Evolutionary conservation across 2,888 invertebrate genomes (phyloP), one percentile per base, ranked within the genome.

Genomic region (Scaptomyza caliginosa): DNA sequence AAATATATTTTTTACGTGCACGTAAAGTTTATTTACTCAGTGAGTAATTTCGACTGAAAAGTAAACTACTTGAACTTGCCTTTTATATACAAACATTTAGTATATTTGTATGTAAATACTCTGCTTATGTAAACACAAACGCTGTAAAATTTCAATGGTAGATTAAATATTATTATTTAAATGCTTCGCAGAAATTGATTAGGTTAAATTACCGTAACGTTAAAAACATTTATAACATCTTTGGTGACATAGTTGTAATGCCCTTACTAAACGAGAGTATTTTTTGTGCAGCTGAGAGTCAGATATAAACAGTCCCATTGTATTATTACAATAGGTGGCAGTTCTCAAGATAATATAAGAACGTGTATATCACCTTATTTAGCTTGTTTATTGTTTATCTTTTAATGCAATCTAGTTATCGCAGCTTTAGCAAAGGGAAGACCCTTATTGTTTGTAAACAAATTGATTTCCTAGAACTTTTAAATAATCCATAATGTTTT

Each of bases 361-460:
- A n/a, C 7, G 13, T 34, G 8, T 26, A 3, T 8, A 16, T 8
- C 34, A 34, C 13, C 1, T 16, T 7, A 34, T 8, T 34, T 8
- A 7, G 5, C 7, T 16, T 16, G 16, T 34, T 16, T 16, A 16
- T 34, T 34, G 16, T 34, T 34, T 16, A 34, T 7, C 16, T 34
- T 34, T 34, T 30, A 26, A 30, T 30, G 11, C 3, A 26, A 17
- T 28, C 11, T 45, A 17, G 26, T 17, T n/a, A 28, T 26, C 13
- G 8, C 0, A 17, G 8, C 26, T 19, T 13, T 11, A 10, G 2
- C 10, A n/a, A n/a, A n/a, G 24, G 3, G 8, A 57, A 32, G 4
- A 6, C 55, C 39, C 56, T 17, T 10, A 7, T 19, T 24, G 32
- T 32, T 24, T n/a, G 26, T 43, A 36, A 58, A 45, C 34, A 45